These are phyloP conservation scores for Hecatera dysodea DNA, from an alignment of 2,888 invertebrate genomes.

Conservation along the genomic window DNA sequence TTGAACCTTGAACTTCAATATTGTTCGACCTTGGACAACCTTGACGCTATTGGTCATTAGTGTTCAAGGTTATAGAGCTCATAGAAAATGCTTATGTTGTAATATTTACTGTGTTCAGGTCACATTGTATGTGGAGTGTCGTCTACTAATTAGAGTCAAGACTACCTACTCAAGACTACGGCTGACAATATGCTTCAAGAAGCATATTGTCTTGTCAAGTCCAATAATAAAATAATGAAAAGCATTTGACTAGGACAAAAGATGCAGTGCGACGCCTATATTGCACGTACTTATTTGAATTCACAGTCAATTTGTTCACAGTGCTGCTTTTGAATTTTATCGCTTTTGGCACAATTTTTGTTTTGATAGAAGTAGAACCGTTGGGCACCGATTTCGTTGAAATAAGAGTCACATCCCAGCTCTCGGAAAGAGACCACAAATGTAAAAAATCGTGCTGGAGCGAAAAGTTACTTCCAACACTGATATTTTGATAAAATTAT, in stretches of 20 bases:
- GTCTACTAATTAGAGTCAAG: conserved; percentile 35
- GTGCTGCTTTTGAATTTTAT: conserved; percentile 17
- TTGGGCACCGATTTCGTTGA: conserved; percentile 1
- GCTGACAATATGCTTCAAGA: too few relatives aligned
- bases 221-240: conserved; percentile 44
- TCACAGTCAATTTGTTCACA: conserved; percentile 21
- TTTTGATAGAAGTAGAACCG: neutral
- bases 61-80: conserved; percentile 38
- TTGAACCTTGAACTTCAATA: conserved; percentile 38
- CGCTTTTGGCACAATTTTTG: neutral
- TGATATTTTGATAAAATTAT: neutral
- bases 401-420: neutral
- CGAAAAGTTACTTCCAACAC: neutral
- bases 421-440: neutral
- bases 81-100: conserved; percentile 11
- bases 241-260: conserved; percentile 39
- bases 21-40: conserved; percentile 47
- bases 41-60: conserved; percentile 31
- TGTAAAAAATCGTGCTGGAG: neutral
- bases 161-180: too few relatives aligned
- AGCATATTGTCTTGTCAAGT: conserved; percentile 38
- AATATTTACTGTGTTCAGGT: conserved; percentile 6
- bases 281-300: conserved; percentile 35
- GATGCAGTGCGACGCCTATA: conserved; percentile 34
- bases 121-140: conserved; percentile 1